phyloP scores from a whole-genome alignment of 2,888 invertebrate genomes.

The Nemotelus pantherinus region DNA sequence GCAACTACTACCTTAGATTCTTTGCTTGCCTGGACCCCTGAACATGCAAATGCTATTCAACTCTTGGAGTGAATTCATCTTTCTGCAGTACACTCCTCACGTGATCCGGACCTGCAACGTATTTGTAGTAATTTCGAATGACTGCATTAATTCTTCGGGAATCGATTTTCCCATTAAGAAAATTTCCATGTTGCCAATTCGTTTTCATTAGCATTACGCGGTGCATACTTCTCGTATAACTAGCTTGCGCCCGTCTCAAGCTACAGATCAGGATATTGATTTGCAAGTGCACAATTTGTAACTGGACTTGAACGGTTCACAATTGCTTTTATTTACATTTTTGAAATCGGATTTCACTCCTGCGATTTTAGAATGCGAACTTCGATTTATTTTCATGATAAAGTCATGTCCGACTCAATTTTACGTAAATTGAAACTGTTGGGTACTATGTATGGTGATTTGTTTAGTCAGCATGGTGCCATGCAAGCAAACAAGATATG shows the following conservation, averaged over 20 bases:
- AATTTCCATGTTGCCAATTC: slow-evolving; percentile 40
- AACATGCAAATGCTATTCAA: not conserved
- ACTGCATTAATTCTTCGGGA: slow-evolving; percentile 26
- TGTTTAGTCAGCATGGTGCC: slow-evolving; percentile 32
- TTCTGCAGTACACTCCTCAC: not conserved
- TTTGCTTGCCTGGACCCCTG: not conserved
- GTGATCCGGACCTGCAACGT: not conserved
- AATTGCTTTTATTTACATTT: not conserved
- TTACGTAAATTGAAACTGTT: slow-evolving; percentile 35
- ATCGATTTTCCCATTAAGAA: slow-evolving; percentile 31
- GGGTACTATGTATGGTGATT: slow-evolving; percentile 17
- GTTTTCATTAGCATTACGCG: slow-evolving; percentile 39
- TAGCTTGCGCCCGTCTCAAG: not conserved
- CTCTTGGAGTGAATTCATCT: not conserved
- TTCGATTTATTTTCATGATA: slow-evolving; percentile 29
- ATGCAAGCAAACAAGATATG: slow-evolving; percentile 13
- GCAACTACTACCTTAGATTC: not conserved
- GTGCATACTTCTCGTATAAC: slow-evolving; percentile 13
- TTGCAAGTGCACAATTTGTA: slow-evolving; percentile 15
- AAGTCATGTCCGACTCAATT: slow-evolving; percentile 33
- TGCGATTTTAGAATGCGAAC: not conserved
- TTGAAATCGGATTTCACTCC: slow-evolving; percentile 11
- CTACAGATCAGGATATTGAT: not conserved
- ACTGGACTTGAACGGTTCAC: not conserved
- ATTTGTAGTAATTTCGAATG: not conserved